These are phyloP conservation scores for Barypeithes pellucidus DNA, from an alignment of 2,888 invertebrate genomes.

Conservation along the genomic window DNA sequence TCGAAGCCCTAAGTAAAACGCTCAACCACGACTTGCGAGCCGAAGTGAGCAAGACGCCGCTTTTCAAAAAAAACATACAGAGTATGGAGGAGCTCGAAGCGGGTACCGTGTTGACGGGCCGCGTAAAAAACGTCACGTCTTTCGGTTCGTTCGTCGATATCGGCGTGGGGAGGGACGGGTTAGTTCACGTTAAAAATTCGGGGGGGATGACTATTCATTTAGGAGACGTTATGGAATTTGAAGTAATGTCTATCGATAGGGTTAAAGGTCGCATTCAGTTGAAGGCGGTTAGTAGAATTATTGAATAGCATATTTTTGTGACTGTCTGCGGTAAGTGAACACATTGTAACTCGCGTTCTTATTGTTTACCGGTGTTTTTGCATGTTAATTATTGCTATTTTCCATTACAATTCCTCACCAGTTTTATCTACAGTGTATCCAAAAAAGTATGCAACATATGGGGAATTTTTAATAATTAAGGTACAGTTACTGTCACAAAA, in stretches of 20 bases:
- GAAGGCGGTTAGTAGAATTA: conserved; percentile 59
- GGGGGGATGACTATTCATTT: conserved; percentile 74
- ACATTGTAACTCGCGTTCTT: too few species aligned
- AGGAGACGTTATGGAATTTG: conserved; percentile 81
- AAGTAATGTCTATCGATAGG: conserved; percentile 75
- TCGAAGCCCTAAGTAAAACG: conserved; percentile 82
- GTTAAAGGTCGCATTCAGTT: conserved; percentile 73
- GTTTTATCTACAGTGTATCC: too few species aligned
- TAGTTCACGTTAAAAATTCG: conserved; percentile 79
- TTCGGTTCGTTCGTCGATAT: conserved; percentile 95
- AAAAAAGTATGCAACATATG: too few species aligned
- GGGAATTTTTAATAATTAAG: too few species aligned
- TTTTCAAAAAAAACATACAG: conserved; percentile 84
- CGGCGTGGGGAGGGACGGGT: conserved; percentile 81
- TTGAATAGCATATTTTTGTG: not conserved
- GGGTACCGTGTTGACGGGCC: conserved; percentile 81
- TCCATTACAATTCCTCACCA: too few species aligned
- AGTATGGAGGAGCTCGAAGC: conserved; percentile 78
- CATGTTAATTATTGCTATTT: too few species aligned
- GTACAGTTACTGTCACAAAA: too few species aligned
- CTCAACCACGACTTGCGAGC: conserved; percentile 84
- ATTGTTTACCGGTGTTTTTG: too few species aligned
- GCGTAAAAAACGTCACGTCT: conserved; percentile 87
- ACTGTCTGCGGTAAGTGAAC: too few species aligned
- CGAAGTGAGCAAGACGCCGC: conserved; percentile 76